These are phyloP conservation scores for Oryctolagus cuniculus DNA, from an alignment of 2,113 vertebrate species.

Conservation along the genomic window DNA sequence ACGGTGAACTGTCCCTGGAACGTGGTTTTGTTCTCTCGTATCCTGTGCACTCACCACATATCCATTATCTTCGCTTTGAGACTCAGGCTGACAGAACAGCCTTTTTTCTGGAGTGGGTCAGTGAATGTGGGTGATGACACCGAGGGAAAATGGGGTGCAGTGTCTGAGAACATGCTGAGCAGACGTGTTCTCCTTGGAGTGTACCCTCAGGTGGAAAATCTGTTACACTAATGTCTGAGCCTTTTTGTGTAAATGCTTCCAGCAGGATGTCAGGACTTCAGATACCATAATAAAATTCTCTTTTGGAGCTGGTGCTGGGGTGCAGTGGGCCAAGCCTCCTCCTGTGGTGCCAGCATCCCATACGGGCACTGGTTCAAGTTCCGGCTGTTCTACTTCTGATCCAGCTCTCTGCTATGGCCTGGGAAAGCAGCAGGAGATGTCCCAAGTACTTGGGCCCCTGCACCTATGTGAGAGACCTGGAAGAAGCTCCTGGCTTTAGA, in stretches of 20 bases:
- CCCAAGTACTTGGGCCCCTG: too few relatives aligned
- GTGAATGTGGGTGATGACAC: background rate
- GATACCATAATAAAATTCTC: background rate
- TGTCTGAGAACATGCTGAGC: background rate
- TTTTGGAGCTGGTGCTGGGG: background rate
- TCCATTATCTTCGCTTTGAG: background rate
- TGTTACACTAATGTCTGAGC: background rate
- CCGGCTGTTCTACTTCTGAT: too few relatives aligned
- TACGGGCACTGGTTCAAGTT: too few relatives aligned
- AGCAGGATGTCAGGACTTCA: background rate
- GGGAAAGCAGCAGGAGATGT: too few relatives aligned
- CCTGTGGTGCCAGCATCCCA: too few relatives aligned
- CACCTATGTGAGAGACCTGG: too few relatives aligned
- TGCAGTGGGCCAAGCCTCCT: too few relatives aligned
- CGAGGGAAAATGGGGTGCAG: background rate
- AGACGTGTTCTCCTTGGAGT: background rate
- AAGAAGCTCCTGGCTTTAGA: too few relatives aligned
- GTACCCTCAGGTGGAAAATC: background rate
- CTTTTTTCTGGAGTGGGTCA: background rate
- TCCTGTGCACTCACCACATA: background rate
- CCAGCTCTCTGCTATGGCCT: too few relatives aligned
- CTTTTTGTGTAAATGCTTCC: background rate
- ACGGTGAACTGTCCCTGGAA: background rate
- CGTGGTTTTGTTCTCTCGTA: background rate
- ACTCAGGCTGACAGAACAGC: background rate